Conservation (phyloP, 1,140 invertebrate genomes). For the Metaphire vulgaris region DNA sequence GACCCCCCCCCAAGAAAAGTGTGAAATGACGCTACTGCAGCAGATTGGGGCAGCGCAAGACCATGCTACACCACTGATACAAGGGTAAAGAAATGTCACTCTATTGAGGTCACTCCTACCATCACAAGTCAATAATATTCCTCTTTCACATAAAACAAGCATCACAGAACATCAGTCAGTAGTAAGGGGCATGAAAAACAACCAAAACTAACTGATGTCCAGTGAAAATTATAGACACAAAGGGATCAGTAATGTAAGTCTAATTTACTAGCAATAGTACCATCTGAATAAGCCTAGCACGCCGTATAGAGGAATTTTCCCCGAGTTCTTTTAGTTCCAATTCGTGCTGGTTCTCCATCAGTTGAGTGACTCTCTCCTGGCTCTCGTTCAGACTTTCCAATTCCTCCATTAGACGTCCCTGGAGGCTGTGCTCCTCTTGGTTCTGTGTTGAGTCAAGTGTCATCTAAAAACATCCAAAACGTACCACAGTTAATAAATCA, state of each 20-base stretch:
- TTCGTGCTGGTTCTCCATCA: conserved; percentile 88
- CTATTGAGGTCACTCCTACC: background rate
- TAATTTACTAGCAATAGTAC: too few species aligned
- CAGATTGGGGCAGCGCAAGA: too few species aligned
- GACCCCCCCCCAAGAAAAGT: too few species aligned
- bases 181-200: background rate
- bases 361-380: conserved; percentile 97
- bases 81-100: background rate
- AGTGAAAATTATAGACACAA: background rate
- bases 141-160: background rate
- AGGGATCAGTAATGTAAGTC: too few species aligned
- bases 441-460: conserved; percentile 93
- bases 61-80: too few species aligned
- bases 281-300: conserved; percentile 85
- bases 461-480: too few species aligned
- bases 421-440: conserved; percentile 67
- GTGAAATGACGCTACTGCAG: too few species aligned
- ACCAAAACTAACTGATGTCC: background rate
- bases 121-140: background rate
- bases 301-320: conserved; percentile 79
- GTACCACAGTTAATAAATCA: too few species aligned
- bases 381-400: conserved; percentile 93
- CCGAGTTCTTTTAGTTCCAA: conserved; percentile 85
- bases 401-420: conserved; percentile 88
- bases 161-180: background rate